phyloP scores from a whole-genome alignment of 2,888 invertebrate genomes.

The Holacanthella duospinosa region DNA sequence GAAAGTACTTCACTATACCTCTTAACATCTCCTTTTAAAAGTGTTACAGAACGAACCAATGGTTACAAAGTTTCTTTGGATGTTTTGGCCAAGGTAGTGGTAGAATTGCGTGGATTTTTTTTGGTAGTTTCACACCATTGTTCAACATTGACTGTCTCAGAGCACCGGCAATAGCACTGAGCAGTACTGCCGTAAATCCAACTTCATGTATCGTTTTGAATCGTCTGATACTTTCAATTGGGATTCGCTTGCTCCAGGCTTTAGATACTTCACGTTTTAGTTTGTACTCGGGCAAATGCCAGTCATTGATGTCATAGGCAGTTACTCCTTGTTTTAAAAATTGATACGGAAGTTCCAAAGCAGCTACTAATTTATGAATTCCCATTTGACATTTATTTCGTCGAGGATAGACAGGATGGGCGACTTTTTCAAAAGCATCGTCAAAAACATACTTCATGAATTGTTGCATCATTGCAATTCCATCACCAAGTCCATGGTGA shows the following conservation, averaged over 20 bases:
- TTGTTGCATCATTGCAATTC: conserved; percentile 26
- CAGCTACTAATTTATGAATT: conserved; percentile 18
- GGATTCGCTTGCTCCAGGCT: conserved; percentile 30
- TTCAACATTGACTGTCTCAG: conserved; percentile 31
- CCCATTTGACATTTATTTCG: conserved; percentile 22
- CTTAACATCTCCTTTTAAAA: too few species aligned
- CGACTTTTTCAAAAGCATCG: conserved; percentile 27
- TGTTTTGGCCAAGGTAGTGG: conserved; percentile 36
- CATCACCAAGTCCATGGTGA: conserved; percentile 28
- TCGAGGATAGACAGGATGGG: conserved; percentile 22
- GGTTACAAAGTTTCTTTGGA: conserved; percentile 31
- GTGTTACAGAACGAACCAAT: conserved; percentile 32
- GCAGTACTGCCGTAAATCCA: conserved; percentile 33
- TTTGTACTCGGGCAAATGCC: conserved; percentile 31
- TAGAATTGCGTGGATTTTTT: conserved; percentile 32
- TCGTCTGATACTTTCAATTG: conserved; percentile 23
- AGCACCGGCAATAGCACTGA: conserved; percentile 30
- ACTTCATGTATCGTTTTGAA: conserved; percentile 25
- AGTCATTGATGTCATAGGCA: conserved; percentile 29
- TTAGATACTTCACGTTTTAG: conserved; percentile 28
- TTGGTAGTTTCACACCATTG: conserved; percentile 26
- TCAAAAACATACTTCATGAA: conserved; percentile 34
- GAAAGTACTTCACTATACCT: too few species aligned
- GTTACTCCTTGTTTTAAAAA: conserved; percentile 31
- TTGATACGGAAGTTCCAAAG: conserved; percentile 31